phyloP scores from a whole-genome alignment of 1,140 invertebrate species.

The Drosophila cardini region DNA sequence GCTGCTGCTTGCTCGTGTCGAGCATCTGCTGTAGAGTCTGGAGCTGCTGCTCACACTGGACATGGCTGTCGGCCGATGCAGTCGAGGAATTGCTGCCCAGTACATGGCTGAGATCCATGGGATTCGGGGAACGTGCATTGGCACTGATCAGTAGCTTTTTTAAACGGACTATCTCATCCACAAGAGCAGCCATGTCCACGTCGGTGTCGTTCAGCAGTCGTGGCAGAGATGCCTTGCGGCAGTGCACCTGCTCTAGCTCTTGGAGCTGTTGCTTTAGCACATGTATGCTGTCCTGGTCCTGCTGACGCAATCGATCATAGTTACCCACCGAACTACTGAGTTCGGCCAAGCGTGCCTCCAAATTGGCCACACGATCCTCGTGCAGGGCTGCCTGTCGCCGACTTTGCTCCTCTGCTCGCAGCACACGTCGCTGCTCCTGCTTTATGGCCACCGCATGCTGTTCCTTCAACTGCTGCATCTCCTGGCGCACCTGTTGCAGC shows the following conservation, averaged over 20 bases:
- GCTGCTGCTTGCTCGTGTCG: conserved; percentile 69
- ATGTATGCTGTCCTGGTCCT: conserved; percentile 91
- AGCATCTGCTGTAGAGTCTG: conserved; percentile 84
- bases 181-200: conserved; percentile 69
- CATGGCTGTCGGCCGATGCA: conserved; percentile 58
- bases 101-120: conserved; percentile 86
- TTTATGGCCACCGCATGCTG: conserved; percentile 88
- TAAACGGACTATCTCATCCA: conserved; percentile 86
- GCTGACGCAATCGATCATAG: conserved; percentile 90
- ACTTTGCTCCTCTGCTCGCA: conserved; percentile 89
- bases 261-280: conserved; percentile 87
- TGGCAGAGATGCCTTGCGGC: not conserved
- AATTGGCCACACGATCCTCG: conserved; percentile 90
- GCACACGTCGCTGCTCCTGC: conserved; percentile 83
- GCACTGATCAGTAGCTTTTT: conserved; percentile 86
- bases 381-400: conserved; percentile 88
- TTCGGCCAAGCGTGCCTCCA: conserved; percentile 92
- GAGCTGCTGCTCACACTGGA: conserved; percentile 85
- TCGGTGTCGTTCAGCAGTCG: conserved; percentile 43
- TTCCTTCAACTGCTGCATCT: conserved; percentile 90
- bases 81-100: conserved; percentile 74
- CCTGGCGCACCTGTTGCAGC: conserved; percentile 89
- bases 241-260: conserved; percentile 58
- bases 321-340: conserved; percentile 91
- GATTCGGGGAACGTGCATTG: conserved; percentile 86